phyloP scores from a whole-genome alignment of 2,888 invertebrate genomes.

The Hypselothyrea guttata region DNA sequence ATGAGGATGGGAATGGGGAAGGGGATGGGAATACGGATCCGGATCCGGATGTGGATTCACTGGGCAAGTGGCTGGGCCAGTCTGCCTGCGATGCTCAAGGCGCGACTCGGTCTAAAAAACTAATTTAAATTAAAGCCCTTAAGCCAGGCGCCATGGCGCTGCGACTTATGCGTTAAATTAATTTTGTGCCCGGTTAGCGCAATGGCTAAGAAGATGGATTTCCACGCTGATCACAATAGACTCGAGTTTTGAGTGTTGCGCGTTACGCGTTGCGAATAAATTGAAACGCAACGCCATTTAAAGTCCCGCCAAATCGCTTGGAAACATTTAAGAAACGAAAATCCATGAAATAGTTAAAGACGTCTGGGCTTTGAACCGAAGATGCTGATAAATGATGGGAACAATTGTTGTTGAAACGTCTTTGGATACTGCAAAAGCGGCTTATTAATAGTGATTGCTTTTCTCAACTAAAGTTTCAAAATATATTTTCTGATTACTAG shows the following conservation, averaged over 20 bases:
- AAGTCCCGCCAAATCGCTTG: neutral
- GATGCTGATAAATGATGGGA: too few relatives aligned
- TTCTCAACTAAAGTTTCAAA: too few relatives aligned
- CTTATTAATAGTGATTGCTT: too few relatives aligned
- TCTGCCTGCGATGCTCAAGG: slow-evolving; percentile 1
- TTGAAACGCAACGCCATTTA: neutral
- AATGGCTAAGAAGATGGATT: slow-evolving; percentile 5
- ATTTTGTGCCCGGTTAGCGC: slow-evolving; percentile 24
- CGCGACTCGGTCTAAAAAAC: slow-evolving; percentile 5
- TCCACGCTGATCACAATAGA: slow-evolving; percentile 1
- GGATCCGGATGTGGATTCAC: slow-evolving; percentile 22
- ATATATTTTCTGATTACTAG: too few relatives aligned
- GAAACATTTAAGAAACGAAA: too few relatives aligned
- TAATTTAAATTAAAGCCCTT: slow-evolving; percentile 70
- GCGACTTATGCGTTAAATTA: slow-evolving; percentile 45
- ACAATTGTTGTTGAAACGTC: too few relatives aligned
- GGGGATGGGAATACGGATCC: neutral
- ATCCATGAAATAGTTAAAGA: too few relatives aligned
- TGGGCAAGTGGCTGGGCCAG: slow-evolving; percentile 5
- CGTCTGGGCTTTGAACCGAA: too few relatives aligned
- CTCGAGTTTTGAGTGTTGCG: neutral
- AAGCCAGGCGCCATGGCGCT: slow-evolving; percentile 28
- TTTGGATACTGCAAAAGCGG: too few relatives aligned
- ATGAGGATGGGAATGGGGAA: neutral
- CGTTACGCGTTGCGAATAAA: neutral